Base-by-base conservation (phyloP, 2,888 invertebrate genomes). In the Heteromurus nitidus region DNA sequence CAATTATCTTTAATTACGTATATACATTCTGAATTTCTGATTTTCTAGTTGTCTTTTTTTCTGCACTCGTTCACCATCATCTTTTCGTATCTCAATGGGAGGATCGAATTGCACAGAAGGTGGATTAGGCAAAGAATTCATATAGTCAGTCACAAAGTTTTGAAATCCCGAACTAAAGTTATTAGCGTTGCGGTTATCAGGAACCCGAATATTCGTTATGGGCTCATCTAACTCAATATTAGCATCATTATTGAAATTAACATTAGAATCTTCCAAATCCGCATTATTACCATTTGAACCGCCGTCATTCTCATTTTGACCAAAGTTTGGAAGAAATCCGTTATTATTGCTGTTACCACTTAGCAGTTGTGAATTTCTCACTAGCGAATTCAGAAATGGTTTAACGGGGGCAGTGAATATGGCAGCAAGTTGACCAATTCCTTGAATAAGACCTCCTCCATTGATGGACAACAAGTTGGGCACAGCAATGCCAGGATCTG, bases 381-480 rank as follows among this genome's bases (percentile, higher is more conserved):
- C 67, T 28, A 80, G 28, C 0, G 74, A 31, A 47, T 80, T 80
- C 1, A 80, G 60, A 16, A 80, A 47, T 5, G 80, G 80, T 30
- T 80, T 80, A 22, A 80, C 20, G 3, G 80, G 80, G 0, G 80
- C 26, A 5, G 80, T 80, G 22, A 80, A 68, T 20, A 80, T 69
- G 20, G 22, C 18, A 11, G 80, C 68, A 11, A 80, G 36, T 68
- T 74, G 80, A n/a, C 42, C 30, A 42, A 80, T 80, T 31, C 74
- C 73, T 74, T 69, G 80, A 2, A 74, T 11, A 5, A 80, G 28
- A n/a, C 67, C 53, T n/a, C 80, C 80, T 9, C 36, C 58, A 16
- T 36, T 47, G 5, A 58, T 20, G 36, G 72, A 53, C n/a, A 80
- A 74, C 7, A 80, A 20, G 30, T 44, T 74, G 26, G 60, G 60